phyloP scores from a whole-genome alignment of 1,140 invertebrate genomes.

The Caenorhabditis briggsae region DNA sequence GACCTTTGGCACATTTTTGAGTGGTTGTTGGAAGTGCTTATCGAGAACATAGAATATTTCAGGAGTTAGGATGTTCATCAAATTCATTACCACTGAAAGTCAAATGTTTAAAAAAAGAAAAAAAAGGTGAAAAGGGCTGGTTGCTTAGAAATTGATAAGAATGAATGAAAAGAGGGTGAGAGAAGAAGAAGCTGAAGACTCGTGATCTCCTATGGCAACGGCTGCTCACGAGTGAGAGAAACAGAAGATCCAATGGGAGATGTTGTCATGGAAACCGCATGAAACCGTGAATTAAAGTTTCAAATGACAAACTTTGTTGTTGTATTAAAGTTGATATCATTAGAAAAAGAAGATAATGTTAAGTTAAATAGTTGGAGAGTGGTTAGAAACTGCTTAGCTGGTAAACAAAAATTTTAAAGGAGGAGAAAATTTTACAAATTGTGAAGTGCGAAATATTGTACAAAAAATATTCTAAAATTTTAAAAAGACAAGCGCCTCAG shows the following conservation, averaged over 20 bases:
- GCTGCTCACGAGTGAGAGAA: background rate
- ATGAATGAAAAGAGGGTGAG: background rate
- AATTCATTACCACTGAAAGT: background rate
- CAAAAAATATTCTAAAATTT: too few relatives aligned
- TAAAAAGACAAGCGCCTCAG: too few relatives aligned
- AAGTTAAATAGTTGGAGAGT: too few relatives aligned
- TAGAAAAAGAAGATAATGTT: too few relatives aligned
- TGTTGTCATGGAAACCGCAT: background rate
- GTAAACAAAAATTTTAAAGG: too few relatives aligned
- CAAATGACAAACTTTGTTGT: background rate
- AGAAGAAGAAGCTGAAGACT: background rate
- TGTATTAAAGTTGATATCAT: too few relatives aligned
- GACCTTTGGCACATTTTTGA: background rate
- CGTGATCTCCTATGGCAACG: slow-evolving; percentile 23
- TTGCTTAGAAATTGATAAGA: background rate
- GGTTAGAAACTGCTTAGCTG: too few relatives aligned
- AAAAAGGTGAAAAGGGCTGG: background rate
- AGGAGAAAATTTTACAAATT: too few relatives aligned
- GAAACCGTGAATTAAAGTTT: background rate
- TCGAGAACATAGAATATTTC: slow-evolving; percentile 4
- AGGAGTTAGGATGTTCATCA: background rate
- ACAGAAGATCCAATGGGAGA: background rate
- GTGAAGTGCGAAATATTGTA: too few relatives aligned
- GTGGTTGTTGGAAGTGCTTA: background rate
- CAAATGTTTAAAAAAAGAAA: background rate